Evolutionary conservation across 2,888 invertebrate genomes (phyloP).

Genomic region (Monopis laevigella): DNA sequence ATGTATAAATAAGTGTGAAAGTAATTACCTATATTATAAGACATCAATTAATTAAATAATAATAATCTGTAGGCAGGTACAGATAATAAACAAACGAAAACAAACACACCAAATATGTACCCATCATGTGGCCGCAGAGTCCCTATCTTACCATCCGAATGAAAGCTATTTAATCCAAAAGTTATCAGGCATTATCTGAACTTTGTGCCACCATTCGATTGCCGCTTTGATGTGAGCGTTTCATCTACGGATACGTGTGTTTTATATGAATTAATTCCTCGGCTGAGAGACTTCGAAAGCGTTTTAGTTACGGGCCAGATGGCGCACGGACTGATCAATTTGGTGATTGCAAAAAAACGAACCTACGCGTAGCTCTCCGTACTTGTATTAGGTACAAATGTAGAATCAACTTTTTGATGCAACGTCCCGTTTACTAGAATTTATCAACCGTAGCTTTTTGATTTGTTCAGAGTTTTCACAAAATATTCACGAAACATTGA

Average conservation of each 20-base stretch:
- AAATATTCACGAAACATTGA: too few species aligned
- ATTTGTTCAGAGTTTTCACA: constrained; percentile 2
- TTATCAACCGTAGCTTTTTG: constrained; percentile 8
- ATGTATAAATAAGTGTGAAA: too few species aligned
- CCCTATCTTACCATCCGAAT: constrained; percentile 5
- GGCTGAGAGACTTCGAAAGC: constrained; percentile 55
- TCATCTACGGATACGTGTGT: constrained; percentile 36
- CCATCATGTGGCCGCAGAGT: not conserved
- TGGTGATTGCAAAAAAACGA: constrained; percentile 63
- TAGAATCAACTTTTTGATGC: constrained; percentile 57
- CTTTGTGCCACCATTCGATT: constrained; percentile 24
- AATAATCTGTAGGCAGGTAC: too few species aligned
- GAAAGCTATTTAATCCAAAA: constrained; percentile 25
- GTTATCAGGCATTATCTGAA: constrained; percentile 30
- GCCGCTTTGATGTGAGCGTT: constrained; percentile 35
- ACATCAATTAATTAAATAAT: too few species aligned
- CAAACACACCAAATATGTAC: too few species aligned
- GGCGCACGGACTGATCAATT: constrained; percentile 62
- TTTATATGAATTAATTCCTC: constrained; percentile 66
- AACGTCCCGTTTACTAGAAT: constrained; percentile 11
- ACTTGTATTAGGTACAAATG: constrained; percentile 19
- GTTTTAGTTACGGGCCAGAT: constrained; percentile 63
- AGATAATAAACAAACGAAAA: too few species aligned
- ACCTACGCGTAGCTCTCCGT: constrained; percentile 4
- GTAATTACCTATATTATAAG: too few species aligned